Conservation (phyloP, 2,888 invertebrate species). For the Vandiemenella viatica region DNA sequence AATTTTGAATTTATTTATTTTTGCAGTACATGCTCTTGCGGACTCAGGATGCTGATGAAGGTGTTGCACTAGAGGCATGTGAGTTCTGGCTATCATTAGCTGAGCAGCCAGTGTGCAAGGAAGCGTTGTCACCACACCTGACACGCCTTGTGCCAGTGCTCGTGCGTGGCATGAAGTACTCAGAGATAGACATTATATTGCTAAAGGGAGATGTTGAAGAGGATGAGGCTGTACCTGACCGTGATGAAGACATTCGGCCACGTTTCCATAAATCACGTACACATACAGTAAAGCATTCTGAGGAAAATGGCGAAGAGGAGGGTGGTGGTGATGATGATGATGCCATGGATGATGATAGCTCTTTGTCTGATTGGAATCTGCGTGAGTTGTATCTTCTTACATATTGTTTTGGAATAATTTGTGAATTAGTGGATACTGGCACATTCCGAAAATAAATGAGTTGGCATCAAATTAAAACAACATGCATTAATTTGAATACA, state of each 20-base stretch:
- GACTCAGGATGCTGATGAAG: constrained; percentile 87
- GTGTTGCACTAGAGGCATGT: constrained; percentile 93
- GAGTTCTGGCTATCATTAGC: constrained; percentile 98
- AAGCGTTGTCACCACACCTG: constrained; percentile 74
- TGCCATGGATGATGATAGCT: constrained; percentile 69
- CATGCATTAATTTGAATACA: too few species aligned
- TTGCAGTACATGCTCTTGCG: constrained; percentile 81
- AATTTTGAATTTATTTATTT: background rate
- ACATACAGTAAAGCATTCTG: constrained; percentile 58
- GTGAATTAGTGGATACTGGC: too few species aligned
- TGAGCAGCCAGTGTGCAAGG: constrained; percentile 85
- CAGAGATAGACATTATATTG: constrained; percentile 90
- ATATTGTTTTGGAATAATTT: too few species aligned
- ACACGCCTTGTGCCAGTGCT: constrained; percentile 77
- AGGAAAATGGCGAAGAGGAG: constrained; percentile 26
- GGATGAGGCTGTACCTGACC: constrained; percentile 91
- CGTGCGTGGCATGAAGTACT: constrained; percentile 95
- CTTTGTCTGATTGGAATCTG: constrained; percentile 93
- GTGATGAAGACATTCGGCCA: constrained; percentile 92
- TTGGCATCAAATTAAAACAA: too few species aligned
- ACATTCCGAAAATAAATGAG: too few species aligned
- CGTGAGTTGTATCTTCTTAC: constrained; percentile 32
- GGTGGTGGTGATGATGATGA: constrained; percentile 38
- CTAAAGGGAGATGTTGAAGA: constrained; percentile 94
- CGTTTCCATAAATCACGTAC: constrained; percentile 90